Evolutionary conservation across 2,888 invertebrate genomes (phyloP).

Genomic region (Pheosia gnoma): DNA sequence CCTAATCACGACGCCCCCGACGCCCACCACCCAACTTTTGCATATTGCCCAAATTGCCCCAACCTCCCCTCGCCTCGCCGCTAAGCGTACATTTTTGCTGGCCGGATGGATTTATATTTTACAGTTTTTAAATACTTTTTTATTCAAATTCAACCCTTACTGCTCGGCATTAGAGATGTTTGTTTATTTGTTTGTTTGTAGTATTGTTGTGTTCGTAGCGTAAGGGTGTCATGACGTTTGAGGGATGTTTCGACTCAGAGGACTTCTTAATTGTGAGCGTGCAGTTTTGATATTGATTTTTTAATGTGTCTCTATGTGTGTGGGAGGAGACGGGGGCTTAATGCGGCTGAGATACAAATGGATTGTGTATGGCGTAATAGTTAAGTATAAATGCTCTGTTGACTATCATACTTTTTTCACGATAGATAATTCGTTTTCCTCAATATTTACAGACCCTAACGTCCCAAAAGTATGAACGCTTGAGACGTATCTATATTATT

Average conservation of each 20-base stretch:
- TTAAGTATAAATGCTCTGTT: neutral
- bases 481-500: neutral
- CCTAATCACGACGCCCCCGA: slow-evolving; percentile 74
- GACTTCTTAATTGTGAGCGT: slow-evolving; percentile 76
- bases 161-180: slow-evolving; percentile 26
- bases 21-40: slow-evolving; percentile 72
- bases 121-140: slow-evolving; percentile 33
- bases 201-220: slow-evolving; percentile 30
- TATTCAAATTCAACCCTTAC: slow-evolving; percentile 48
- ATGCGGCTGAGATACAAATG: slow-evolving; percentile 19
- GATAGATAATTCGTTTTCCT: neutral
- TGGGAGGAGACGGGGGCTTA: slow-evolving; percentile 32
- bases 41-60: slow-evolving; percentile 82
- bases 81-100: slow-evolving; percentile 56
- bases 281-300: slow-evolving; percentile 77
- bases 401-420: neutral
- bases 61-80: slow-evolving; percentile 58
- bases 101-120: slow-evolving; percentile 37
- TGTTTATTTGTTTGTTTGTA: slow-evolving; percentile 17
- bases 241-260: slow-evolving; percentile 69
- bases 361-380: slow-evolving; percentile 19
- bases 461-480: too few relatives aligned
- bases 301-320: slow-evolving; percentile 63
- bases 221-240: slow-evolving; percentile 66
- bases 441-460: too few relatives aligned